Evolutionary conservation across 1,140 invertebrate genomes (phyloP).

Genomic region (Drosophila watanabei): DNA sequence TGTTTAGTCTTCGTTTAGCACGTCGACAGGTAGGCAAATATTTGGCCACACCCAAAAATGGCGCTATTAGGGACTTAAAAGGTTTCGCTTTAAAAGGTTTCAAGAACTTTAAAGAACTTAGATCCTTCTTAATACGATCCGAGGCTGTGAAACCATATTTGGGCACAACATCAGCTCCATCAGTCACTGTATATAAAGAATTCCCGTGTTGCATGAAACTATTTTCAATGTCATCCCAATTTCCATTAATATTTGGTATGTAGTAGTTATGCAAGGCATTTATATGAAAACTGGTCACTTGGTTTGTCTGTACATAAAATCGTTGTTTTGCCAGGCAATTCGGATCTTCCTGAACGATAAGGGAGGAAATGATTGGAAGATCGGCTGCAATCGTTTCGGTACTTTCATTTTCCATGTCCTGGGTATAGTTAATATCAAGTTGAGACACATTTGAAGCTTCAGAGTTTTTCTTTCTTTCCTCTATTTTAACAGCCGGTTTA

Average conservation of each 20-base stretch:
- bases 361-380: slow-evolving; percentile 16
- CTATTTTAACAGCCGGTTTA: slow-evolving; percentile 7
- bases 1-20: slow-evolving; percentile 7
- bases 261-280: slow-evolving; percentile 83
- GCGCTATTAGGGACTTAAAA: slow-evolving; percentile 31
- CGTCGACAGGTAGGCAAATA: slow-evolving; percentile 65
- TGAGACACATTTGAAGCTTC: neutral
- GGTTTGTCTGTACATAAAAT: slow-evolving; percentile 70
- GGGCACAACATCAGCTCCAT: slow-evolving; percentile 79
- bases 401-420: slow-evolving; percentile 8
- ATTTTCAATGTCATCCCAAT: slow-evolving; percentile 86
- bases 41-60: slow-evolving; percentile 72
- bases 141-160: slow-evolving; percentile 67
- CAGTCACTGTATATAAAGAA: slow-evolving; percentile 50
- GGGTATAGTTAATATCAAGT: neutral
- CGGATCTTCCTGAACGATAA: slow-evolving; percentile 71
- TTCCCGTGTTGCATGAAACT: slow-evolving; percentile 18
- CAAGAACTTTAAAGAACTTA: slow-evolving; percentile 55
- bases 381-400: slow-evolving; percentile 2
- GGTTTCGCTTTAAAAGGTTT: slow-evolving; percentile 35
- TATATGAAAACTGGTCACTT: slow-evolving; percentile 78
- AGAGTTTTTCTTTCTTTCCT: slow-evolving; percentile 4
- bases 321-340: slow-evolving; percentile 77
- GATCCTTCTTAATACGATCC: slow-evolving; percentile 76
- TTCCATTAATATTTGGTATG: slow-evolving; percentile 88